A percentile compares a stretch with the other conserved stretches of the same genome.
phyloP scores from a whole-genome alignment of 2,888 invertebrate genomes.

The Azorinus chamasolen region DNA sequence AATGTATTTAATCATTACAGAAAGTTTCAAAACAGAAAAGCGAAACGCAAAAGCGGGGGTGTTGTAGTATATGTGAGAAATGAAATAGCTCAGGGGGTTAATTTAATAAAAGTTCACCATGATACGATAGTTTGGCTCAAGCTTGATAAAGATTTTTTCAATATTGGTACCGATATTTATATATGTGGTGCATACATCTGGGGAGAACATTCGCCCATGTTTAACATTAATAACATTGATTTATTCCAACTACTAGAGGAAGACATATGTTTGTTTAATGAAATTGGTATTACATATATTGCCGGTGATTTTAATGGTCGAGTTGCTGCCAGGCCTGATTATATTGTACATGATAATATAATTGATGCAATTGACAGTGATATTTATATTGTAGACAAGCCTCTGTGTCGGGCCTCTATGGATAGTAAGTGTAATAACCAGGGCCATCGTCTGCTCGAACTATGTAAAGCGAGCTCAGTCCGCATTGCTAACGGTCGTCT shows the following conservation, averaged over 20 bases:
- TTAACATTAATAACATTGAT: conserved; percentile 28
- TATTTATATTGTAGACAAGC: background rate
- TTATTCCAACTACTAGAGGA: conserved; percentile 31
- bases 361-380: background rate
- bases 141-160: background rate
- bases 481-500: conserved; percentile 11
- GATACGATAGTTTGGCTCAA: conserved; percentile 7
- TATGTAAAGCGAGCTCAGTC: background rate
- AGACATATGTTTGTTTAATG: conserved; percentile 21
- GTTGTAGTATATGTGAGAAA: background rate
- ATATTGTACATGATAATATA: background rate
- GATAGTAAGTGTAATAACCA: background rate
- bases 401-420: background rate
- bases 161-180: conserved; percentile 4
- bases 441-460: background rate
- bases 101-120: background rate
- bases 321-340: conserved; percentile 6
- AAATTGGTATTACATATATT: conserved; percentile 25
- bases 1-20: background rate
- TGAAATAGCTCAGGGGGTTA: background rate
- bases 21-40: conserved; percentile 15
- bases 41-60: conserved; percentile 11
- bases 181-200: conserved; percentile 15
- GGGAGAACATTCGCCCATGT: conserved; percentile 24
- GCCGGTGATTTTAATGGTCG: conserved; percentile 41